Percentiles rank a stretch among this genome's conserved stretches.
Conservation (phyloP, 2,797 vertebrate genomes). For the Myripristis murdjan region DNA sequence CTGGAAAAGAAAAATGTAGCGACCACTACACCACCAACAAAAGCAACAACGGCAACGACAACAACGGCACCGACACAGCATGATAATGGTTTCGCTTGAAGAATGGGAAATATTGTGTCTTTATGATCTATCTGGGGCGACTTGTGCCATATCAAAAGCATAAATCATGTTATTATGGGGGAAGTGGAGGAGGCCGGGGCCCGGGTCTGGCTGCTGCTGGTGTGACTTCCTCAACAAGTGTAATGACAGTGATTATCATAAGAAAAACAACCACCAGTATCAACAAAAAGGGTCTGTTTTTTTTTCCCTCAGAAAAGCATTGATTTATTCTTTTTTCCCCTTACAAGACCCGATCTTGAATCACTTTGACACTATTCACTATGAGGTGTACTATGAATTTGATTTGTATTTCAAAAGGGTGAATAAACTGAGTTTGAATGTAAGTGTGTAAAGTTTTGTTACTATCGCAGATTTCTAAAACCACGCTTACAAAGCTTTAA, state of each 20-base stretch:
- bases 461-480: too few species aligned
- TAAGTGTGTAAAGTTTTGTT: too few species aligned
- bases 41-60: constrained; percentile 58
- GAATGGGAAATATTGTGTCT: constrained; percentile 70
- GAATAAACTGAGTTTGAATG: too few species aligned
- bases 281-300: too few species aligned
- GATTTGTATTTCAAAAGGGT: too few species aligned
- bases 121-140: constrained; percentile 67
- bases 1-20: constrained; percentile 70
- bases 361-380: too few species aligned
- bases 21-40: constrained; percentile 52
- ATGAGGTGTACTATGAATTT: too few species aligned
- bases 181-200: constrained; percentile 25
- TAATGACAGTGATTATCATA: neutral
- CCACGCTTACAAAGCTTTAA: too few species aligned
- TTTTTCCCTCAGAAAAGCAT: too few species aligned
- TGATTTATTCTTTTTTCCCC: too few species aligned
- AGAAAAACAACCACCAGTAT: too few species aligned
- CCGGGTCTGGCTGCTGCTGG: neutral
- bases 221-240: neutral
- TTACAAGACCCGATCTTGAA: too few species aligned
- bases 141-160: constrained; percentile 62
- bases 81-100: constrained; percentile 69
- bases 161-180: constrained; percentile 68
- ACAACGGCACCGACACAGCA: constrained; percentile 50